phyloP scores from a whole-genome alignment of 2,888 invertebrate genomes.

The Platypus cylindrus region DNA sequence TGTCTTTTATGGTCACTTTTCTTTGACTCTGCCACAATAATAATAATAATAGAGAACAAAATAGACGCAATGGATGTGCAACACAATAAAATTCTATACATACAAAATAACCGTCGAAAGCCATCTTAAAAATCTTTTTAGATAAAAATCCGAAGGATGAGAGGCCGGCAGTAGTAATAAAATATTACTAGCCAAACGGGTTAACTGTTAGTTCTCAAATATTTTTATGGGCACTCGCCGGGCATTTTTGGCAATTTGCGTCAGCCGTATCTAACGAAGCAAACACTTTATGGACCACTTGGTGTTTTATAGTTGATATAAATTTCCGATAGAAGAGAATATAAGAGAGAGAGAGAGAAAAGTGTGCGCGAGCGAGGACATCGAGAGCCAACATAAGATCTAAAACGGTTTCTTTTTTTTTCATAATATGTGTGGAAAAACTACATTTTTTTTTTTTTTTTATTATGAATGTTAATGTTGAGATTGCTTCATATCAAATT shows the following conservation, averaged over 20 bases:
- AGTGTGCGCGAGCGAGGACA: background rate
- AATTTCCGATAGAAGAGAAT: conserved; percentile 13
- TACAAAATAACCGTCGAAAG: conserved; percentile 3
- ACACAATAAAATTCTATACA: background rate
- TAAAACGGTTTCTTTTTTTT: no score
- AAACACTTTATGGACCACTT: conserved; percentile 14
- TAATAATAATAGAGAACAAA: no score
- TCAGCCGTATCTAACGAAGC: conserved; percentile 15
- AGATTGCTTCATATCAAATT: no score
- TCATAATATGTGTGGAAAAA: no score
- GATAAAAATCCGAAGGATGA: conserved; percentile 9
- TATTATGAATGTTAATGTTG: no score
- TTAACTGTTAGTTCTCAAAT: conserved; percentile 14
- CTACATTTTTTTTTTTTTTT: no score
- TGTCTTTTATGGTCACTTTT: no score
- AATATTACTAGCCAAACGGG: conserved; percentile 11
- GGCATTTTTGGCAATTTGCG: conserved; percentile 17
- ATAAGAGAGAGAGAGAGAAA: conserved; percentile 3
- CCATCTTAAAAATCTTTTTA: conserved; percentile 4
- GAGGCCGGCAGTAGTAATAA: conserved; percentile 3
- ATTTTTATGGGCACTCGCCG: conserved; percentile 14
- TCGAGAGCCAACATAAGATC: no score
- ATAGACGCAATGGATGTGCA: background rate
- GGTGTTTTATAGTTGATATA: conserved; percentile 16
- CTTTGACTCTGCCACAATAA: no score